Evolutionary conservation across 2,888 invertebrate species (phyloP).

Genomic region (Ophonus ardosiacus): DNA sequence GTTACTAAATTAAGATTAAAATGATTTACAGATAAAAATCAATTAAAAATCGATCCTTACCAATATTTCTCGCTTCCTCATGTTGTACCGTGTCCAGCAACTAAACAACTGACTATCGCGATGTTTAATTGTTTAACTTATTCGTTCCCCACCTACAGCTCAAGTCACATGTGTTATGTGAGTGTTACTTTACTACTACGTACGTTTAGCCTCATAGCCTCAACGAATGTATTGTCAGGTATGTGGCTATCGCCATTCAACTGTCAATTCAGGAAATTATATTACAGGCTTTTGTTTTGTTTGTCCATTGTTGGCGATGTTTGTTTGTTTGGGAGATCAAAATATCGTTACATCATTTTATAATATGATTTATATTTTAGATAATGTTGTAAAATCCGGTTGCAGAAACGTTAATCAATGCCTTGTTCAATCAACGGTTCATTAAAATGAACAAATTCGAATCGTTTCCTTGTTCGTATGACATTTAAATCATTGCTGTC

Average conservation of each 20-base stretch:
- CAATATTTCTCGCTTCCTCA: not conserved
- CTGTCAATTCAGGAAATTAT: slow-evolving; percentile 15
- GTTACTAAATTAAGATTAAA: no score
- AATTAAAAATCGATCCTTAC: slow-evolving; percentile 15
- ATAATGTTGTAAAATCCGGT: no score
- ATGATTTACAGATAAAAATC: not conserved
- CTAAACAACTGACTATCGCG: slow-evolving; percentile 8
- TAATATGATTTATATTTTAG: not conserved
- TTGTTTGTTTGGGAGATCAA: not conserved
- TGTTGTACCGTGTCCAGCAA: not conserved
- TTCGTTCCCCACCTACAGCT: slow-evolving; percentile 8
- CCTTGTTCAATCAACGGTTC: no score
- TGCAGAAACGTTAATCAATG: no score
- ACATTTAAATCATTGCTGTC: no score
- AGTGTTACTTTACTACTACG: slow-evolving; percentile 26
- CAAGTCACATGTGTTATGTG: not conserved
- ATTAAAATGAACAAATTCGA: no score
- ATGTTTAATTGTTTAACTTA: slow-evolving; percentile 41
- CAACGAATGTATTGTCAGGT: slow-evolving; percentile 10
- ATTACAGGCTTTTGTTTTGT: slow-evolving; percentile 14
- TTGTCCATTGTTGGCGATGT: not conserved
- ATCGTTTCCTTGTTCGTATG: no score
- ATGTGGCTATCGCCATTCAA: slow-evolving; percentile 4
- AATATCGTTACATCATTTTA: not conserved
- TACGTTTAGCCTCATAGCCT: not conserved